These are phyloP conservation scores for Scrobipalpa atriplicella DNA, from an alignment of 2,888 invertebrate species.

Conservation along the genomic window DNA sequence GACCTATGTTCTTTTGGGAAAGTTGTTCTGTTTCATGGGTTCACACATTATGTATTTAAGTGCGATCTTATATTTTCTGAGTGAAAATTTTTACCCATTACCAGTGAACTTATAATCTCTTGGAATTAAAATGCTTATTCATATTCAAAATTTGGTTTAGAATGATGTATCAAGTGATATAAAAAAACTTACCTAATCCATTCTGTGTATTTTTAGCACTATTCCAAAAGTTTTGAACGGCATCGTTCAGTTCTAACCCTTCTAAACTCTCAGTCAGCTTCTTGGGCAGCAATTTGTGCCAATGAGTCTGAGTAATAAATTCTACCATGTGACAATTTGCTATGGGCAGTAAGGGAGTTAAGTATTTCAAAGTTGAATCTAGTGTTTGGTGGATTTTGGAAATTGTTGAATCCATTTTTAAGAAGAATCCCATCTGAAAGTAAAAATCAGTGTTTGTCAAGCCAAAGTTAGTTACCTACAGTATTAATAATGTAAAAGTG, in stretches of 20 bases:
- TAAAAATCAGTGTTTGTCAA: no score
- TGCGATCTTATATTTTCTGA: no score
- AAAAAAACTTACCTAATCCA: conserved; percentile 4
- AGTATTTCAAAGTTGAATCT: conserved; percentile 77
- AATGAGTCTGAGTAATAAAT: conserved; percentile 84
- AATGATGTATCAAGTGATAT: background rate
- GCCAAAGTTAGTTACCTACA: no score
- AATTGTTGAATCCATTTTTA: conserved; percentile 50
- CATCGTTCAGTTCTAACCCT: conserved; percentile 59
- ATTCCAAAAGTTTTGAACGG: conserved; percentile 79
- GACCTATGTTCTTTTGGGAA: no score
- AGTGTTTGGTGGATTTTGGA: conserved; percentile 60
- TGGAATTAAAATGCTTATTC: no score
- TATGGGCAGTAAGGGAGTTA: conserved; percentile 83
- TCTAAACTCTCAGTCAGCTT: conserved; percentile 78
- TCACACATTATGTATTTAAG: no score
- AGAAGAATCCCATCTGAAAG: conserved; percentile 33
- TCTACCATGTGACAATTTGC: conserved; percentile 90
- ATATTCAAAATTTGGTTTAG: no score
- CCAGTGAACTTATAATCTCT: no score
- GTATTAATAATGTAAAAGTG: no score
- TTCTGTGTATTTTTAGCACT: conserved; percentile 36
- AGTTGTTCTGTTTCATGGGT: no score
- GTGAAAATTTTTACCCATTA: no score
- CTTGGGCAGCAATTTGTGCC: conserved; percentile 83